Conservation (phyloP, 2,797 vertebrate species). For the Syngnathus rostellatus region DNA sequence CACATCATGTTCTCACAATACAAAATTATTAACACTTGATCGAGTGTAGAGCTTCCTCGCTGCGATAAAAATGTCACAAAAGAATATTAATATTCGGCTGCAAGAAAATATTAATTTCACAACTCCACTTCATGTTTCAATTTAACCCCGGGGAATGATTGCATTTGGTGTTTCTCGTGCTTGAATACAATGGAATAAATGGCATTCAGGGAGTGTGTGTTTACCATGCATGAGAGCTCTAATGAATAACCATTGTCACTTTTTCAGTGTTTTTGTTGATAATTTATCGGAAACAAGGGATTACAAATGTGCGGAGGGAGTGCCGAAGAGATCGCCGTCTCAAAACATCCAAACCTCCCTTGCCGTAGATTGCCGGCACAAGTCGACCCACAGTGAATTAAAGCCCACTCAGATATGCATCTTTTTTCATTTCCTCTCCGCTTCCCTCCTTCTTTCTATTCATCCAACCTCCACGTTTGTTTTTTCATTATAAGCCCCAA, state of each 20-base stretch:
- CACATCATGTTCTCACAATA: neutral
- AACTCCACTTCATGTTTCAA: neutral
- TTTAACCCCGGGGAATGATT: neutral
- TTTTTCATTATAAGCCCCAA: neutral
- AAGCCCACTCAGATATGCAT: constrained; percentile 41
- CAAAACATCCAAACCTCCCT: constrained; percentile 10
- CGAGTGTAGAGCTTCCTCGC: neutral
- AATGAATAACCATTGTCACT: neutral
- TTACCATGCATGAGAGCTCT: neutral
- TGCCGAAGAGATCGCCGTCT: constrained; percentile 6
- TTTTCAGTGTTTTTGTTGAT: neutral
- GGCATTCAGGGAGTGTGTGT: neutral
- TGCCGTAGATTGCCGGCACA: constrained; percentile 13
- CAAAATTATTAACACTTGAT: neutral
- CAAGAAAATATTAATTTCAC: neutral
- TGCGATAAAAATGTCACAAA: neutral
- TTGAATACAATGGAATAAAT: neutral
- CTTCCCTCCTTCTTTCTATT: constrained; percentile 21
- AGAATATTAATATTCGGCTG: neutral
- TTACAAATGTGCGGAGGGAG: neutral
- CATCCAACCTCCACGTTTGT: constrained; percentile 8
- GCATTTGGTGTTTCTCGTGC: neutral
- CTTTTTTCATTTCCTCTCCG: constrained; percentile 48
- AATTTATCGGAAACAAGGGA: neutral
- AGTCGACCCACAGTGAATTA: constrained; percentile 20